Base-by-base conservation (phyloP, 2,797 vertebrate species). In the Crenuchus spilurus region DNA sequence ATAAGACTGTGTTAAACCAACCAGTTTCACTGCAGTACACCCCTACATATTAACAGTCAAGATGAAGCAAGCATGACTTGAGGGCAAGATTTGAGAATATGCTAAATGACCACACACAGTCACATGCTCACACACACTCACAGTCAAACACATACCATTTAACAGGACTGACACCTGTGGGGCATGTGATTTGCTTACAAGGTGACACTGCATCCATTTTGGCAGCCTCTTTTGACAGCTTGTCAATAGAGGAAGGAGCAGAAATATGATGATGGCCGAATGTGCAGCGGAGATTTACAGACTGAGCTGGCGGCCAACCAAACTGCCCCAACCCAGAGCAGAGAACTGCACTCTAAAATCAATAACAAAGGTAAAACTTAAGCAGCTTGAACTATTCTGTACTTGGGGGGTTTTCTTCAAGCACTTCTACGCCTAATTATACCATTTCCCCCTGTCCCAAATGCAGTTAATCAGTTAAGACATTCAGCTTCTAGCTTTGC, bases 211-310 rank as follows among this genome's bases (percentile, higher is more conserved):
- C 76, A 80, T 80, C 70, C 70, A 37, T 80, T 68, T 75, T 76
- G 72, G 64, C 65, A 31, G 76, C 65, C 70, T 66, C 76, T 52
- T 74, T 66, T 76, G 83, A 79, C 83, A 80, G 79, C 62, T 83
- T 72, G 80, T 84, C 81, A 77, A 84, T 84, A 80, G 20, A 69
- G 63, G 48, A 77, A 73, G 75, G 70, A 76, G 68, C 71, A 76
- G 74, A 83, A 75, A 76, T 73, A 74, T 77, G 76, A 67, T 71
- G 54, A 74, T 69, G 63, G 72, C 52, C 16, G 30, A 54, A 67
- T 30, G 55, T 8, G n/a, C 54, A 37, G 52, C 52, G 16, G 68
- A 46, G 49, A 68, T 77, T 69, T 80, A 70, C 46, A 48, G 51
- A 61, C 62, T 6, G 30, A 58, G 31, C 57, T 64, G 74, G 41